Conservation (phyloP, 2,113 vertebrate species). For the Anolis sagrei region DNA sequence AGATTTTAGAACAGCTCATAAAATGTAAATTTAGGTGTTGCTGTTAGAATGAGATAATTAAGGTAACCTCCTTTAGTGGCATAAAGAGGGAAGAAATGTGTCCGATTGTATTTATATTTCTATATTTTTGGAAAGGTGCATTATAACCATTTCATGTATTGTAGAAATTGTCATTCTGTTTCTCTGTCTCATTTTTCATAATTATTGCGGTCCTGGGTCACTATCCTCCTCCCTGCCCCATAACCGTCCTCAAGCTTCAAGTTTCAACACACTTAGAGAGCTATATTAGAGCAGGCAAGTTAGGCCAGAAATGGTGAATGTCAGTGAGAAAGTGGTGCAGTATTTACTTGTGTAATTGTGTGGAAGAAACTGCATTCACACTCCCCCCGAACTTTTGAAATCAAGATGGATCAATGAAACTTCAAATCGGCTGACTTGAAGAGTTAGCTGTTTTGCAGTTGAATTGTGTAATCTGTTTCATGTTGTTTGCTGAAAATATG, state of each 20-base stretch:
- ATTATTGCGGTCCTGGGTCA: conserved; percentile 11
- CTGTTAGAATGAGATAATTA: conserved; percentile 61
- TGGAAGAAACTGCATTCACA: background rate
- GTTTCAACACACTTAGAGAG: conserved; percentile 37
- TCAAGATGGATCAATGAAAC: background rate
- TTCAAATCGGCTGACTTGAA: background rate
- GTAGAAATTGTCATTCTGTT: conserved; percentile 14
- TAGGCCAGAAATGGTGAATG: background rate
- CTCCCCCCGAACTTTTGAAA: background rate
- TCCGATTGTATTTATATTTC: conserved; percentile 22
- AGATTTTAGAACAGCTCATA: conserved; percentile 72
- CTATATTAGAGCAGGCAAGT: conserved; percentile 19
- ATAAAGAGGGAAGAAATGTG: conserved; percentile 49
- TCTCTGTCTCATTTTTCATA: conserved; percentile 36
- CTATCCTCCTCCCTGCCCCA: background rate
- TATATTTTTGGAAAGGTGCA: conserved; percentile 45
- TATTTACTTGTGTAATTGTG: background rate
- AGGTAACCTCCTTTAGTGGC: conserved; percentile 44
- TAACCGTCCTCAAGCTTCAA: conserved; percentile 28
- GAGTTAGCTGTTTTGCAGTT: background rate
- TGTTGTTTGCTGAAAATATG: fast-evolving
- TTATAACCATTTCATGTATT: background rate
- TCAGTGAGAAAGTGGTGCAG: background rate
- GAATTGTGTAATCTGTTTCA: background rate
- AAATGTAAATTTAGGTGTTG: conserved; percentile 70